Conservation (phyloP, 2,888 invertebrate species). For the Alloscopus bannaensis region DNA sequence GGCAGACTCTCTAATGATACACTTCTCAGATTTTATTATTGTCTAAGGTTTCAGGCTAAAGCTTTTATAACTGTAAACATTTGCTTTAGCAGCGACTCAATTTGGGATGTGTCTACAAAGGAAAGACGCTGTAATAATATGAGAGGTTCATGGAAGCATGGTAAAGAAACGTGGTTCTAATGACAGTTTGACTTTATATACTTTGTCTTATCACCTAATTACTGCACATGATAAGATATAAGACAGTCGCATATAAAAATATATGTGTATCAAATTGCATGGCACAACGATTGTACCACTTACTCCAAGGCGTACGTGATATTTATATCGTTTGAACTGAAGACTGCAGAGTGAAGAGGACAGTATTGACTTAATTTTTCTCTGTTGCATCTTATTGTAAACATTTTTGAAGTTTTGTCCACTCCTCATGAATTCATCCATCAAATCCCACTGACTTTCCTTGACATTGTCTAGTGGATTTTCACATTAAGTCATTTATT, state of each 20-base stretch:
- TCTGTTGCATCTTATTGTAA: not conserved
- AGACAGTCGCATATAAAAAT: constrained; percentile 8
- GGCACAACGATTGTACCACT: not conserved
- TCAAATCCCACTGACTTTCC: no score
- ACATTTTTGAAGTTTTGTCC: no score
- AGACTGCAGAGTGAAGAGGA: not conserved
- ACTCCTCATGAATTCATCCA: no score
- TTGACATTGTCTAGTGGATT: no score
- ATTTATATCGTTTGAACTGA: no score
- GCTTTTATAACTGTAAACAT: constrained; percentile 17
- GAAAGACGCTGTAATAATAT: no score
- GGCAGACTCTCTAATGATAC: not conserved
- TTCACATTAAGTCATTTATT: no score
- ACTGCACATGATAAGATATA: constrained; percentile 25
- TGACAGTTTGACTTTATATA: constrained; percentile 4
- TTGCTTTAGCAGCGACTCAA: not conserved
- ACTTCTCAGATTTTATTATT: constrained; percentile 33
- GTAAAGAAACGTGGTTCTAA: no score
- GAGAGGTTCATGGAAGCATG: no score
- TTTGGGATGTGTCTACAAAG: no score
- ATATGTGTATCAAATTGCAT: not conserved
- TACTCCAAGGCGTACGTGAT: not conserved
- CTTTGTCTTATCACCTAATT: constrained; percentile 36
- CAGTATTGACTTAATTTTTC: constrained; percentile 5
- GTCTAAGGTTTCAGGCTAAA: constrained; percentile 6